Base-by-base conservation (phyloP, 2,888 invertebrate species). In the Amiota communis region DNA sequence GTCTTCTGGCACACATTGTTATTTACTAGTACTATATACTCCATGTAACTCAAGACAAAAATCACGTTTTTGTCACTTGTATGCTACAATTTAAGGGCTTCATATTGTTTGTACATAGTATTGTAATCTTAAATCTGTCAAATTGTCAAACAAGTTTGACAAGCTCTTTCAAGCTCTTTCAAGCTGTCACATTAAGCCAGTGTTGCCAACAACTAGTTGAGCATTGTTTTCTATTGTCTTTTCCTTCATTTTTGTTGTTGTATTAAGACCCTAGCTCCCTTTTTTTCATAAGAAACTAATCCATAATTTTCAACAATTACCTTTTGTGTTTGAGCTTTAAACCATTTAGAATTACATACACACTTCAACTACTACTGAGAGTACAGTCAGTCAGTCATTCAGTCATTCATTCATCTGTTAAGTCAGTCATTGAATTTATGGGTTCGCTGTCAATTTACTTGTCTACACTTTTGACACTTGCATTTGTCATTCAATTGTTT, bases 401-500 rank as follows among this genome's bases (percentile, higher is more conserved):
- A 63, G 63, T 11, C 51, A 51, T n/a, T n/a, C n/a, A 51, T 1
- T 51, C 51, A 51, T 13, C 11, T 2, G 23, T 23, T 23, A 3
- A 23, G 23, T 23, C 36, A 36, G 36, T n/a, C 36, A 36, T 46
- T 11, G 23, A 6, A 36, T 36, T 36, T 36, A 36, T 36, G 36
- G 36, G 36, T 36, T 59, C 17, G 53, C 67, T 48, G 67, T 68
- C 67, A 68, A 51, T 67, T 68, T 20, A 15, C 20, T 68, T 68
- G 67, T 68, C 71, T 74, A 73, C 72, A 77, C 73, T 74, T 80
- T 76, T 83, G 82, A 83, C 86, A 81, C 81, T 81, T 83, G 82
- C 82, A 80, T 80, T 84, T 82, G 85, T 79, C 83, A 84, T 76
- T 77, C 75, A 13, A 74, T 81, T 75, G 73, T 81, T 81, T 81